Evolutionary conservation across 2,113 vertebrate species (phyloP).

Genomic region (Strigops habroptila): DNA sequence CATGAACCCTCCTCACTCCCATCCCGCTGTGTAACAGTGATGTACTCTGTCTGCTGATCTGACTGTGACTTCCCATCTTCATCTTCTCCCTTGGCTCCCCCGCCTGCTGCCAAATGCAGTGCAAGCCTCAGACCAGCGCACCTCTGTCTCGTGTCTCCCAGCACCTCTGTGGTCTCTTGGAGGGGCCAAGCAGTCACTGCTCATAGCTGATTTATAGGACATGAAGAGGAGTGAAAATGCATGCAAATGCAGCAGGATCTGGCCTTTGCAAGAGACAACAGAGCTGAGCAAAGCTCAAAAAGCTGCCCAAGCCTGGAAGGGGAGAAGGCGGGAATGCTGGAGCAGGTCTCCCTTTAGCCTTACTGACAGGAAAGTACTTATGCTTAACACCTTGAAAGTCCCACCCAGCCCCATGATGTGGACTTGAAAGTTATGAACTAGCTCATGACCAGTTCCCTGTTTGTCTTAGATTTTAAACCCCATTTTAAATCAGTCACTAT

Average conservation of each 20-base stretch:
- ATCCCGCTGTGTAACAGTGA: accelerated
- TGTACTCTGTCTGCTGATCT: not conserved
- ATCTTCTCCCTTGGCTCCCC: not conserved
- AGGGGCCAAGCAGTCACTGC: not conserved
- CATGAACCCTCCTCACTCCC: not conserved
- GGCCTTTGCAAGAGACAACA: not conserved
- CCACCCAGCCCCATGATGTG: not conserved
- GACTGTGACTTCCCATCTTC: not conserved
- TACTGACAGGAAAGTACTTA: not conserved
- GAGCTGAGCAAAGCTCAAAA: not conserved
- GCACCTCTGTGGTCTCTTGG: accelerated
- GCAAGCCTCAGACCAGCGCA: not conserved
- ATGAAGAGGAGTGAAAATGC: not conserved
- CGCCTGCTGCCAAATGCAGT: not conserved
- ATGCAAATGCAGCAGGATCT: not conserved
- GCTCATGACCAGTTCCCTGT: not conserved
- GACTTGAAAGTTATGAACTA: not conserved
- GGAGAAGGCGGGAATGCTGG: not conserved
- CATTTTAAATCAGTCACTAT: not conserved
- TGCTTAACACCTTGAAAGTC: not conserved
- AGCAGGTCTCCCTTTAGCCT: not conserved
- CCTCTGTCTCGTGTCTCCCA: not conserved
- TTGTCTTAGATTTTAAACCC: not conserved
- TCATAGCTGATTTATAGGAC: not conserved
- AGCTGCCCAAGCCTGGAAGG: not conserved